Evolutionary conservation across 1,140 invertebrate species (phyloP), one percentile per base, ranked within the genome.

Genomic region (Apocrypta bakeri): DNA sequence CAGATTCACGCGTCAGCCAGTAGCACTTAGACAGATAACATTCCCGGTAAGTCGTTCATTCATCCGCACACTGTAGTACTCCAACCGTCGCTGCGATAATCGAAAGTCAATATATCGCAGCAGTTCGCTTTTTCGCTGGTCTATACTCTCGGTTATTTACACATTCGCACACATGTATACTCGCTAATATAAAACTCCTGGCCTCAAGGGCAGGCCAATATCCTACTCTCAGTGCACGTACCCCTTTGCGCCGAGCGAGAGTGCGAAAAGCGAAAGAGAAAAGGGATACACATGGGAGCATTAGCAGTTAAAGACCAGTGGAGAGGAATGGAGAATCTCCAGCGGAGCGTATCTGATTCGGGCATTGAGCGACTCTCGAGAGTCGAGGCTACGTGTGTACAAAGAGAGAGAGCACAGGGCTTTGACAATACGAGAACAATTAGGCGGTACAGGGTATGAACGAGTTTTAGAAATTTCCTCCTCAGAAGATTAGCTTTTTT

Each of bases 21-120:
- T 48, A 8, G 24, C 77, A 79, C 42, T 79, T 69, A 71, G 29
- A n/a, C 7, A 69, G 66, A 69, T 9, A 76, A 77, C 33, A 31
- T 31, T 79, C 27, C 29, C 40, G 4, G 42, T 17, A 56, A 71
- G 29, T 42, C 40, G n/a, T 79, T 27, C 17, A 48, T 56, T 79
- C 40, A 79, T 37, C 66, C 7, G 29, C n/a, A n/a, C n/a, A n/a
- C n/a, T 48, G 14, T 27, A 6, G 7, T 14, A 63, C 31, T 29
- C 21, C 31, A 64, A 24, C n/a, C 72, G n/a, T 17, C 56, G 40
- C 33, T 63, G n/a, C 68, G 76, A 73, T 82, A 78, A 82, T 82
- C 81, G 75, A 82, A 82, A 82, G 81, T 78, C 81, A 73, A 82
- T 82, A 75, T 71, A 81, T 78, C 81, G 68, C 31, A 8, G 8